A percentile compares a stretch with the other conserved stretches of the same genome.
These are phyloP conservation scores for Melanotaenia boesemani DNA, from an alignment of 2,797 vertebrate species.

Conservation along the genomic window DNA sequence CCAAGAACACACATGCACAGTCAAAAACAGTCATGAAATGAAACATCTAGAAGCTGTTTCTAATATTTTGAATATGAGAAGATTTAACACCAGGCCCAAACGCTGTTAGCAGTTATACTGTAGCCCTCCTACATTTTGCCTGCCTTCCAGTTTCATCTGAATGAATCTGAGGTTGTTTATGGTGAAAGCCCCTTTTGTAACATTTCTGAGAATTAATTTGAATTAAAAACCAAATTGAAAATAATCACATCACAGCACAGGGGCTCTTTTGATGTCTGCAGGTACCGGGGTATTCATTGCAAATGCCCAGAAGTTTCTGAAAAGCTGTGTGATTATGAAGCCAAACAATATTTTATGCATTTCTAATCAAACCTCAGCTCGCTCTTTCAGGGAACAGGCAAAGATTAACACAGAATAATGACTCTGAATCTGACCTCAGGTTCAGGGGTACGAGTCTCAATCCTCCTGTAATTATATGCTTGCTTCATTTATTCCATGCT, in stretches of 20 bases:
- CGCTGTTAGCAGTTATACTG: too few species aligned
- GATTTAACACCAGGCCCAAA: neutral
- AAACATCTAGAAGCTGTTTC: neutral
- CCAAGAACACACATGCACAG: neutral
- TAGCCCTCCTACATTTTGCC: too few species aligned
- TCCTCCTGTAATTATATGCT: slow-evolving; percentile 75
- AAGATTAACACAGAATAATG: slow-evolving; percentile 75
- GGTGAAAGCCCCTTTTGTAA: slow-evolving; percentile 1
- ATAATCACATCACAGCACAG: slow-evolving; percentile 16
- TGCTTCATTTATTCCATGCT: slow-evolving; percentile 68
- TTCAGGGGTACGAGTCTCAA: slow-evolving; percentile 56
- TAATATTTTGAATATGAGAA: neutral
- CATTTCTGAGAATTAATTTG: slow-evolving; percentile 22
- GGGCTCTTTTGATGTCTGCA: slow-evolving; percentile 13
- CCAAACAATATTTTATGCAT: slow-evolving; percentile 66
- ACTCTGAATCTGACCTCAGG: slow-evolving; percentile 57
- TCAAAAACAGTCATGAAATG: neutral
- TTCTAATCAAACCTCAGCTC: slow-evolving; percentile 70
- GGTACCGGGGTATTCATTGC: slow-evolving; percentile 49
- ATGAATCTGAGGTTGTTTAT: neutral
- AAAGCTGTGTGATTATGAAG: slow-evolving; percentile 64
- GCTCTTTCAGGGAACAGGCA: slow-evolving; percentile 42
- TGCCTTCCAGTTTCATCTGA: neutral
- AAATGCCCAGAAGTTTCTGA: slow-evolving; percentile 50
- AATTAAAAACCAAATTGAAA: slow-evolving; percentile 17